Percentiles rank a stretch among this genome's conserved stretches.
Evolutionary conservation across 2,888 invertebrate genomes (phyloP).

Genomic region (Mycogona germanica): DNA sequence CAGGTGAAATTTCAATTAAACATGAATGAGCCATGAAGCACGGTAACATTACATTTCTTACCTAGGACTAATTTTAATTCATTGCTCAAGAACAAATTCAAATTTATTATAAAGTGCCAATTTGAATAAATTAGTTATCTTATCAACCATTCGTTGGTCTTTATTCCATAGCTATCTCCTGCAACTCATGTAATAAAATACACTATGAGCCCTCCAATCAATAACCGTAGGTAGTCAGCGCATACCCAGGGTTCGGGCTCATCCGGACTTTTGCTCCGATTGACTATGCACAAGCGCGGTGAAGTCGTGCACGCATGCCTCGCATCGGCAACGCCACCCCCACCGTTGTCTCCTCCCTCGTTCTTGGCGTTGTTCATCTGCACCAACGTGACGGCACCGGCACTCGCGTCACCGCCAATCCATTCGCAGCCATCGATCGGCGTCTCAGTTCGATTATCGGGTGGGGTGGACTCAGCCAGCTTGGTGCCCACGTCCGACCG

Average conservation of each 20-base stretch:
- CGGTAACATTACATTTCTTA: no score
- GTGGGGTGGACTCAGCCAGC: background rate
- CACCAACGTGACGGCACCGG: background rate
- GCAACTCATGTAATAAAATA: no score
- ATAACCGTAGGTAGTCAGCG: no score
- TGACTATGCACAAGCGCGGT: no score
- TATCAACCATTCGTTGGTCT: no score
- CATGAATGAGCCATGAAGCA: no score
- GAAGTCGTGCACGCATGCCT: no score
- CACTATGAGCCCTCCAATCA: no score
- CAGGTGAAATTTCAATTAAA: no score
- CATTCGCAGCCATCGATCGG: background rate
- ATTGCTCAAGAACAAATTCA: background rate
- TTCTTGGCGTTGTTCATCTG: conserved; percentile 11
- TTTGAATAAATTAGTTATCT: conserved; percentile 8
- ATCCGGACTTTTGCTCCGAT: conserved; percentile 38
- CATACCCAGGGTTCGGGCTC: conserved; percentile 63
- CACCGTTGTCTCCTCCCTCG: conserved; percentile 2
- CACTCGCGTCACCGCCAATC: background rate
- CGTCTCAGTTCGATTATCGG: background rate
- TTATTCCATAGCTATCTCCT: no score
- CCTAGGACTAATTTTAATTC: no score
- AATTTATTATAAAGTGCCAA: conserved; percentile 8
- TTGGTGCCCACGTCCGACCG: no score
- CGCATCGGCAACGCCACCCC: background rate